phyloP scores from a whole-genome alignment of 30 jellyfish, hydroid and myxozoan species.

The Morbakka virulenta region DNA sequence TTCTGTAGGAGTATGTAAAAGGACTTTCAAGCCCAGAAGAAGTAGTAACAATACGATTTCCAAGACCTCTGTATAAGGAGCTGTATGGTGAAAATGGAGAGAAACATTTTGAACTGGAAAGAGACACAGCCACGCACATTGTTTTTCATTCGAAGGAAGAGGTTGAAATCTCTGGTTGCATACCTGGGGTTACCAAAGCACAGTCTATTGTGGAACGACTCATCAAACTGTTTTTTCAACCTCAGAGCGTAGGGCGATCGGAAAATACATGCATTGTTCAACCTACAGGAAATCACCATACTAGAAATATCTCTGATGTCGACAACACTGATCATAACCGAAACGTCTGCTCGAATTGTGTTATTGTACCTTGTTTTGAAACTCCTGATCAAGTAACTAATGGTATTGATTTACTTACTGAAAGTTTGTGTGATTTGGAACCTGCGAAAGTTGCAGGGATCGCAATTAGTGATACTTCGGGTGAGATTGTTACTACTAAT shows the following conservation, averaged over 20 bases:
- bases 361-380: background rate
- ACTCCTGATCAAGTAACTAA: background rate
- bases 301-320: background rate
- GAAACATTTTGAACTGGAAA: constrained; percentile 59
- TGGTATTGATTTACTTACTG: background rate
- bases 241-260: constrained; percentile 60
- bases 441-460: background rate
- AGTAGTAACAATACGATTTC: constrained; percentile 75
- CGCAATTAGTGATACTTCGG: background rate
- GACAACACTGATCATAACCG: background rate
- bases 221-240: constrained; percentile 62
- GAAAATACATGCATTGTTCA: constrained; percentile 1
- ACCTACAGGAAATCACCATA: background rate
- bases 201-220: constrained; percentile 66
- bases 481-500: background rate
- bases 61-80: constrained; percentile 53
- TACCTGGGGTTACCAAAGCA: constrained; percentile 92
- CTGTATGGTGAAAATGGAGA: constrained; percentile 59
- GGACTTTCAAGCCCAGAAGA: constrained; percentile 96
- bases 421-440: background rate
- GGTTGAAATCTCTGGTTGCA: constrained; percentile 92
- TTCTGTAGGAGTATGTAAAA: constrained; percentile 82
- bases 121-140: constrained; percentile 89
- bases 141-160: constrained; percentile 73
- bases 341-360: background rate